Evolutionary conservation across 2,888 invertebrate species (phyloP).

Genomic region (Lasioglossum malachurum): DNA sequence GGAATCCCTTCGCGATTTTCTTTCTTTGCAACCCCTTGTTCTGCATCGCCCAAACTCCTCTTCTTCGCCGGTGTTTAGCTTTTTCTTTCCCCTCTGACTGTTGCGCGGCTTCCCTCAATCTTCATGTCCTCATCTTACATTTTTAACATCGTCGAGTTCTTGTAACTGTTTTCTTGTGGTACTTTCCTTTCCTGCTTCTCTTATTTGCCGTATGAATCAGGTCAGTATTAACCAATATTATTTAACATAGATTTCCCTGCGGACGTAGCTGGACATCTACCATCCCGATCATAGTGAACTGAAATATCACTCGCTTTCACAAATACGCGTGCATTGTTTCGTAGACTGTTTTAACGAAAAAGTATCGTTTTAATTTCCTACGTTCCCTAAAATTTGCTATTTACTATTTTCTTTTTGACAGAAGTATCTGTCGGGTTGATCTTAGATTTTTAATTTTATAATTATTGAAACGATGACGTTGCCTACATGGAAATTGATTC

Average conservation of each 20-base stretch:
- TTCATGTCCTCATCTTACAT: neutral
- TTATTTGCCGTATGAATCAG: neutral
- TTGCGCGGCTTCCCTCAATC: neutral
- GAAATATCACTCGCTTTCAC: too few relatives aligned
- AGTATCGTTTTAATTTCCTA: too few relatives aligned
- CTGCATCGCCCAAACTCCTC: neutral
- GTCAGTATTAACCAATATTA: neutral
- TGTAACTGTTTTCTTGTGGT: neutral
- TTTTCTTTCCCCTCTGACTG: neutral
- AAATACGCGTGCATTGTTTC: too few relatives aligned
- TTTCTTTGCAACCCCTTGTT: constrained; percentile 18
- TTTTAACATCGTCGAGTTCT: neutral
- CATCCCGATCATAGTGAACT: neutral
- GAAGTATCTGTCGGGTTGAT: too few relatives aligned
- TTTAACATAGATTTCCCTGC: too few relatives aligned
- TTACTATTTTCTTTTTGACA: too few relatives aligned
- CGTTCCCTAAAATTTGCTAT: too few relatives aligned
- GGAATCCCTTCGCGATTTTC: constrained; percentile 39
- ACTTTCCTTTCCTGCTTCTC: neutral
- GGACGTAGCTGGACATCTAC: too few relatives aligned
- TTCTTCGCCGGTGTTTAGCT: neutral
- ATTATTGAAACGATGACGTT: too few relatives aligned
- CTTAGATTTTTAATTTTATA: too few relatives aligned
- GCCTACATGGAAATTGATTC: too few relatives aligned
- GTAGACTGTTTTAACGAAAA: too few relatives aligned